Base-by-base conservation (phyloP, 2,113 vertebrate genomes). In the Gadus chalcogrammus region DNA sequence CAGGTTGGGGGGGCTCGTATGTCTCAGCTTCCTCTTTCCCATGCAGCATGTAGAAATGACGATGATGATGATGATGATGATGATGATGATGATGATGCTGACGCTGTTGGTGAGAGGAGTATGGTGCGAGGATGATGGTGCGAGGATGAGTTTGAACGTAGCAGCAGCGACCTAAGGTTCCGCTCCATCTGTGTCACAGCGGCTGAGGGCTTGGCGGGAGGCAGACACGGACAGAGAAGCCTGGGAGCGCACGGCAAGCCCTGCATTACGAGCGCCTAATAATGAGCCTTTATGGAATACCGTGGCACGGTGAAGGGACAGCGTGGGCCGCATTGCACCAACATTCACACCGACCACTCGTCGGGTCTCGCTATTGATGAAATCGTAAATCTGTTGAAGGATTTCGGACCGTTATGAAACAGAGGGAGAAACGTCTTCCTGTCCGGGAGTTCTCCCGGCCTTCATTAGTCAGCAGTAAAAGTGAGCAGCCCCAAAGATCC, bases 221-320 rank as follows among this genome's bases (percentile, higher is more conserved):
- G 75, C 65, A 76, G 71, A 74, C 59, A 28, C 67, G 63, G 18
- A 77, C 31, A 65, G 58, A 20, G 28, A 42, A 17, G 3, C 20
- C 76, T 69, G 71, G 59, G 65, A 69, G n/a, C 61, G 62, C 4
- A 35, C 31, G 31, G 31, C 4, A 4, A 35, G 31, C 31, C 31
- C 31, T 74, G 66, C 24, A 69, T 68, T 55, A 18, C 69, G 20
- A 67, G 65, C 22, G 6, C 11, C 52, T 58, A 15, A 48, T 64
- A 20, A 69, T 70, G 35, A 69, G 74, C 62, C 68, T 64, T 81
- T 71, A 69, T 69, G 56, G 59, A 55, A 75, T 75, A 53, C 17
- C 69, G 78, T 81, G 78, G 64, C 42, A 79, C 61, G 27, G 67
- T 84, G 83, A 85, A 83, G 75, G 61, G 65, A 77, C 86, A 83